phyloP scores from a whole-genome alignment of 2,797 vertebrate genomes.

The Mus spretus region DNA sequence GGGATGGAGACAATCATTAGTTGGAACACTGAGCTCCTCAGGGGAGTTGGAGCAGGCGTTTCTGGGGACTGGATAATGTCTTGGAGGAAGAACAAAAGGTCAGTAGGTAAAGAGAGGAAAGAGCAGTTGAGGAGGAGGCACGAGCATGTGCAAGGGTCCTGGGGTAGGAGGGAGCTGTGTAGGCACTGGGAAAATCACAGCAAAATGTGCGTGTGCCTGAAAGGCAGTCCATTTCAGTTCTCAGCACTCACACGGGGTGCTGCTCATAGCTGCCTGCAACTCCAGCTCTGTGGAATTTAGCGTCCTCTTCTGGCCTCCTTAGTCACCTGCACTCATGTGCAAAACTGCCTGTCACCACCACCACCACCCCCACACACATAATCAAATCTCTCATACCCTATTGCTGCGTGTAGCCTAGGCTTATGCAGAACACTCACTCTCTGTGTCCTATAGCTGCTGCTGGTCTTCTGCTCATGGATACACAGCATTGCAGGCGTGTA shows the following conservation, averaged over 20 bases:
- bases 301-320: neutral
- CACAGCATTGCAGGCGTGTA: no score
- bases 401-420: neutral
- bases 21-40: neutral
- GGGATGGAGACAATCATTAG: neutral
- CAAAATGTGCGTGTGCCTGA: neutral
- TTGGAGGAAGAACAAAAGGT: neutral
- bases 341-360: neutral
- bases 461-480: neutral
- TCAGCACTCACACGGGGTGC: neutral
- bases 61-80: neutral
- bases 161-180: neutral
- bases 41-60: neutral
- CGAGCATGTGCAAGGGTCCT: neutral
- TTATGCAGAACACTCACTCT: neutral
- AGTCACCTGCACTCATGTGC: neutral
- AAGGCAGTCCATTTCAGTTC: neutral
- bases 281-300: neutral
- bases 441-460: accelerated
- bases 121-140: neutral
- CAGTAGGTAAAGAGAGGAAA: neutral
- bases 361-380: neutral
- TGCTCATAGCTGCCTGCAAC: neutral
- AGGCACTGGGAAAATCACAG: neutral
- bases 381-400: neutral